A percentile compares a stretch with the other conserved stretches of the same genome.
Conservation (phyloP, 1,140 invertebrate genomes). For the Aphelenchoides avenae region DNA sequence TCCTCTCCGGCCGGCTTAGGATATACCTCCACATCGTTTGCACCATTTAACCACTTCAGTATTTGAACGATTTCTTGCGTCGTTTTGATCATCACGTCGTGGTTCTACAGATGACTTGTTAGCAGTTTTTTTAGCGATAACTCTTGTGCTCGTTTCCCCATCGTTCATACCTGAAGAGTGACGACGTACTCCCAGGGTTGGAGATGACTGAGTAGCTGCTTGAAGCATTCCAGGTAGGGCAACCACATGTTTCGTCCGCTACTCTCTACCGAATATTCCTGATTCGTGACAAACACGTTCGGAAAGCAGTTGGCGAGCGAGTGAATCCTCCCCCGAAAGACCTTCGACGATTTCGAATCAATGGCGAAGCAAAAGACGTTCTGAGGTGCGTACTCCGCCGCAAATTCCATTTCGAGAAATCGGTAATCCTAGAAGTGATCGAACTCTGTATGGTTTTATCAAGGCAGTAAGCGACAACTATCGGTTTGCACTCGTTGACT, state of each 20-base stretch:
- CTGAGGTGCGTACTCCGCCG: slow-evolving; percentile 38
- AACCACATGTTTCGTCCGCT: slow-evolving; percentile 11
- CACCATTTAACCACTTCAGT: slow-evolving; percentile 42
- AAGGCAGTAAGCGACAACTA: no score
- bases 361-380: slow-evolving; percentile 40
- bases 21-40: slow-evolving; percentile 47
- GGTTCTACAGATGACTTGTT: slow-evolving; percentile 45
- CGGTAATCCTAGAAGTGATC: slow-evolving; percentile 41
- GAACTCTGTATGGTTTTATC: no score
- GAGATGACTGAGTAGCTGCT: neutral
- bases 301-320: slow-evolving; percentile 34
- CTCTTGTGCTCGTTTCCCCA: no score
- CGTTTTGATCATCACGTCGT: slow-evolving; percentile 36
- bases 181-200: slow-evolving; percentile 19
- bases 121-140: no score
- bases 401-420: slow-evolving; percentile 42
- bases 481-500: no score
- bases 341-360: slow-evolving; percentile 19
- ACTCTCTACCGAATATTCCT: no score
- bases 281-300: slow-evolving; percentile 27
- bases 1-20: neutral
- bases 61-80: slow-evolving; percentile 43
- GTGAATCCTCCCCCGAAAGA: slow-evolving; percentile 25
- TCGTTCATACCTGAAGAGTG: neutral
- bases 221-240: slow-evolving; percentile 19